These are phyloP conservation scores for Pachyseris speciosa DNA, from an alignment of 64 coral and sea anemone species.

Conservation along the genomic window DNA sequence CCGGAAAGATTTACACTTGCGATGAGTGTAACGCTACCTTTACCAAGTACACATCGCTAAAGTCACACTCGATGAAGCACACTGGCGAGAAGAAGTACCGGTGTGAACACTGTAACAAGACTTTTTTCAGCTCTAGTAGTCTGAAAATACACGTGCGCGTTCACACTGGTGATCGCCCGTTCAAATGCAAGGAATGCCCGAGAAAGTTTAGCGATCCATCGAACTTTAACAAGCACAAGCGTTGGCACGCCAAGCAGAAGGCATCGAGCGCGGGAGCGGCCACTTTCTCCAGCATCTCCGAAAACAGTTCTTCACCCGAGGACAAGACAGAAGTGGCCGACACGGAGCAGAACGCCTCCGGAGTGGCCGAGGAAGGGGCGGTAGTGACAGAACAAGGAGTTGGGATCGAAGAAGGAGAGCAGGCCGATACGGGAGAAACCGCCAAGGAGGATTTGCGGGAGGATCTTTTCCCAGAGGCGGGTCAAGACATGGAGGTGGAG, in stretches of 20 bases:
- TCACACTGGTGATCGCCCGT: conserved; percentile 93
- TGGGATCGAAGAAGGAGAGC: not conserved
- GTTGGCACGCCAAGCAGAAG: conserved; percentile 93
- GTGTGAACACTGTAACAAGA: conserved; percentile 92
- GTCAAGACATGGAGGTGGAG: conserved; percentile 23
- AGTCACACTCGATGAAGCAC: conserved; percentile 94
- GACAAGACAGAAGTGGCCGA: not conserved
- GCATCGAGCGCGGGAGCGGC: conserved; percentile 17
- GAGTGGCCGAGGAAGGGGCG: not conserved
- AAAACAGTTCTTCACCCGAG: conserved; percentile 47
- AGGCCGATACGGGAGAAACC: not conserved
- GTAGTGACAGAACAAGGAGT: not conserved
- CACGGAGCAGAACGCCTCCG: not conserved
- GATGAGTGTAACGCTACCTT: conserved; percentile 83
- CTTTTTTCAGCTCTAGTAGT: conserved; percentile 98
- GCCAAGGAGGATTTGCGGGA: conserved; percentile 28
- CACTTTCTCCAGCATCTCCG: not conserved
- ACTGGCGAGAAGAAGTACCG: conserved; percentile 95
- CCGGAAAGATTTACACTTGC: conserved; percentile 74
- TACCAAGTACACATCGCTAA: conserved; percentile 92
- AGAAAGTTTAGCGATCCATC: conserved; percentile 97
- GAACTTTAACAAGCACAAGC: conserved; percentile 99
- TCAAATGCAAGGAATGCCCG: conserved; percentile 98
- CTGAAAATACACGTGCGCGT: conserved; percentile 96
- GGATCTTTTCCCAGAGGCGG: conserved; percentile 51